These are phyloP conservation scores for Ptychobarbus kaznakovi DNA, from an alignment of 2,797 vertebrate genomes.

Conservation along the genomic window DNA sequence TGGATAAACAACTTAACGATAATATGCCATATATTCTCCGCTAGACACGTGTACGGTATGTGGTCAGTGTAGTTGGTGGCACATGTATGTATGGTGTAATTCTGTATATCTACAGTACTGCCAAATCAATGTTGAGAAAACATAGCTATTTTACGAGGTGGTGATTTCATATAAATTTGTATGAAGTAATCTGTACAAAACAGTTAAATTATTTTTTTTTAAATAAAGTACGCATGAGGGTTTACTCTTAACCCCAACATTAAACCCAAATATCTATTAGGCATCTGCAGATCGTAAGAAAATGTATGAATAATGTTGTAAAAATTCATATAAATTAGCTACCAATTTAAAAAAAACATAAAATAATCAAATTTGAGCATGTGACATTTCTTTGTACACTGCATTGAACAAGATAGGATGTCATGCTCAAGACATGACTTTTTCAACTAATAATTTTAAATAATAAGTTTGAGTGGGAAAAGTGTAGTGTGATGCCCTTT, in stretches of 20 bases:
- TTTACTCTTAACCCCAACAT: not conserved
- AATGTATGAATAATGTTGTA: not conserved
- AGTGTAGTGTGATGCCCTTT: too few relatives aligned
- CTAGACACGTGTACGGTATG: not conserved
- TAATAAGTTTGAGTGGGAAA: not conserved
- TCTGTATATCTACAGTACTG: not conserved
- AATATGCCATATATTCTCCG: not conserved
- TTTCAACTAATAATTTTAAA: not conserved
- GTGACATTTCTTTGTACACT: not conserved
- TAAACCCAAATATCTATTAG: not conserved
- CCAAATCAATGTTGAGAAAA: not conserved
- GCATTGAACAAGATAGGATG: not conserved
- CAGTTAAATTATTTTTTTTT: not conserved
- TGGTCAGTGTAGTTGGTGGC: not conserved
- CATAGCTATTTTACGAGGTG: not conserved
- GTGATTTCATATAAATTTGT: not conserved
- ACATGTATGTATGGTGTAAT: not conserved
- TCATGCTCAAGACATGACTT: not conserved
- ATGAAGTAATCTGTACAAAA: not conserved
- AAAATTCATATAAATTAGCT: not conserved
- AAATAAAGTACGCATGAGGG: not conserved
- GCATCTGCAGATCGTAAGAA: not conserved
- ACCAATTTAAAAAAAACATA: not conserved
- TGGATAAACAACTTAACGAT: constrained; percentile 21
- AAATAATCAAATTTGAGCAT: not conserved